Percentiles rank a stretch among this genome's conserved stretches.
phyloP scores from a whole-genome alignment of 2,113 vertebrate genomes.

The Bolborhynchus lineola region DNA sequence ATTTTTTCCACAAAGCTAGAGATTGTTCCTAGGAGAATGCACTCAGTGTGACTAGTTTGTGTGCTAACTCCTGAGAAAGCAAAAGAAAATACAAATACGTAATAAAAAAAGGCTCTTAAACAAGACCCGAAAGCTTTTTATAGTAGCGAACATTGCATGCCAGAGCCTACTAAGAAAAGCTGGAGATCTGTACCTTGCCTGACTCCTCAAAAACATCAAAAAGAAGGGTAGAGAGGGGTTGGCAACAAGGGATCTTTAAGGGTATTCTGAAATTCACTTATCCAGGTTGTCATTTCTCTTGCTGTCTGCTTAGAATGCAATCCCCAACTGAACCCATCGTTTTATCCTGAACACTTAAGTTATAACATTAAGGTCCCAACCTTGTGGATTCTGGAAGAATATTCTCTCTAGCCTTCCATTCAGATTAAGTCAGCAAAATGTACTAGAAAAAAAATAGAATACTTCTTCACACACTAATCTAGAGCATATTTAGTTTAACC shows the following conservation, averaged over 20 bases:
- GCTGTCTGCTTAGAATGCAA: background rate
- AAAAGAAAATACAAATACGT: background rate
- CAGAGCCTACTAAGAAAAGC: background rate
- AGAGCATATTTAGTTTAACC: constrained; percentile 43
- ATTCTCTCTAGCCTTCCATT: background rate
- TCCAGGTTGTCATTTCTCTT: background rate
- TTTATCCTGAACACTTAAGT: background rate
- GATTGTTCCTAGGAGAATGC: constrained; percentile 8
- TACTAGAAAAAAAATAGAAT: constrained; percentile 28
- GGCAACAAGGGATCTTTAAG: background rate
- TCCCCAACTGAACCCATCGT: background rate
- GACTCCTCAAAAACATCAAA: background rate
- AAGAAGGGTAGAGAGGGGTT: background rate
- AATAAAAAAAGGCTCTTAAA: background rate
- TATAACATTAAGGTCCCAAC: background rate
- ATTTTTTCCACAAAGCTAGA: constrained; percentile 21
- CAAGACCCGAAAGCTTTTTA: background rate
- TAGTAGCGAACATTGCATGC: background rate
- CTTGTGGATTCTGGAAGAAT: background rate
- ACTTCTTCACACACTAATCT: background rate
- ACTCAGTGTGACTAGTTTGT: background rate
- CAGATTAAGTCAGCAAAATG: background rate
- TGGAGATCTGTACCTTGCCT: background rate
- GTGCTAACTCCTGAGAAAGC: background rate
- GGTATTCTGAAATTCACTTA: background rate